Conservation (phyloP, 2,888 invertebrate species). For the Tyria jacobaeae region DNA sequence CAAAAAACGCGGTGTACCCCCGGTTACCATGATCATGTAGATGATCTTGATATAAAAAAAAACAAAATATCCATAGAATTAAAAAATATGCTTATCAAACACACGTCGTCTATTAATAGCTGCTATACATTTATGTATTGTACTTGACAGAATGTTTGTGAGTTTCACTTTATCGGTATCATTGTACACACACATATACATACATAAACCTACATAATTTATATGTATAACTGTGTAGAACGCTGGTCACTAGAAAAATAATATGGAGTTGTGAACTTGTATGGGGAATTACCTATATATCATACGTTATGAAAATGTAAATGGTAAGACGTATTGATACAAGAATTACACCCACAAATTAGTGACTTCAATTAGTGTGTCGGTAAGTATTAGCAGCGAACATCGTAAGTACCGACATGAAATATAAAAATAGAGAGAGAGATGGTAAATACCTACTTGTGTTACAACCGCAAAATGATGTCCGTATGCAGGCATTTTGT, state of each 20-base stretch:
- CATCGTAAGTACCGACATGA: slow-evolving; percentile 23
- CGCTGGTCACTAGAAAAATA: slow-evolving; percentile 25
- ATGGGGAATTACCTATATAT: slow-evolving; percentile 42
- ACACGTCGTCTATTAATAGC: slow-evolving; percentile 24
- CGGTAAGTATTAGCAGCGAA: slow-evolving; percentile 33
- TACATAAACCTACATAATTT: slow-evolving; percentile 17
- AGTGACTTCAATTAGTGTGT: slow-evolving; percentile 31
- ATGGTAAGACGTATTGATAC: slow-evolving; percentile 21
- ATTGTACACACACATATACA: slow-evolving; percentile 12
- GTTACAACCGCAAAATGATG: slow-evolving; percentile 39
- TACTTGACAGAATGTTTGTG: slow-evolving; percentile 25
- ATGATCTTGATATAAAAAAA: slow-evolving; percentile 26
- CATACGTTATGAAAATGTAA: slow-evolving; percentile 13
- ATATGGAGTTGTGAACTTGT: slow-evolving; percentile 24
- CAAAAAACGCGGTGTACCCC: slow-evolving; percentile 40
- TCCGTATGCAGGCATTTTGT: slow-evolving; percentile 33
- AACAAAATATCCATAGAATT: slow-evolving; percentile 35
- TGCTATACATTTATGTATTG: slow-evolving; percentile 17
- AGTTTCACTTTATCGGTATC: slow-evolving; percentile 38
- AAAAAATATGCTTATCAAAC: slow-evolving; percentile 35
- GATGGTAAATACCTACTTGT: slow-evolving; percentile 20
- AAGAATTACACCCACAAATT: slow-evolving; percentile 45
- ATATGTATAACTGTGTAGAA: slow-evolving; percentile 19
- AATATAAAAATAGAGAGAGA: slow-evolving; percentile 48
- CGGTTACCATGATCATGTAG: slow-evolving; percentile 33